These are phyloP conservation scores for Pelobates cultripes DNA, from an alignment of 2,797 vertebrate genomes.

Conservation along the genomic window DNA sequence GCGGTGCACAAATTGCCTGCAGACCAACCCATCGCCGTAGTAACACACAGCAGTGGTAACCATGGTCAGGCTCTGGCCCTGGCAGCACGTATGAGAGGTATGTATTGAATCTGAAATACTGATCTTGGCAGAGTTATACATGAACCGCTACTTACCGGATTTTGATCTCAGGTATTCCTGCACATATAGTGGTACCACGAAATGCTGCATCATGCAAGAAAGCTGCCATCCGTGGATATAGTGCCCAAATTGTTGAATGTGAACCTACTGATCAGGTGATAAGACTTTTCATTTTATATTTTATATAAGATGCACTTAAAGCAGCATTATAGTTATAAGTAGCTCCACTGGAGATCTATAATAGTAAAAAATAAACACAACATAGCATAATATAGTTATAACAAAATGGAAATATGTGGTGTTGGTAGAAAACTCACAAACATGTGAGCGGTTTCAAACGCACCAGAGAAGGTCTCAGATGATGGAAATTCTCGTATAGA, in stretches of 20 bases:
- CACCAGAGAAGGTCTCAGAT: too few relatives aligned
- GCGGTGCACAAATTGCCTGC: slow-evolving; percentile 63
- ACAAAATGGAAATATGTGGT: too few relatives aligned
- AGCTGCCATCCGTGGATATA: slow-evolving; percentile 64
- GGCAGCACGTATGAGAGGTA: slow-evolving; percentile 69
- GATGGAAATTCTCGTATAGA: too few relatives aligned
- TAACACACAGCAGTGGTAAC: slow-evolving; percentile 74
- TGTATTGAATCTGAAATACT: background rate
- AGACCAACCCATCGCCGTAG: slow-evolving; percentile 62
- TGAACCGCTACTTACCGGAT: background rate
- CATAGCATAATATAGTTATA: too few relatives aligned
- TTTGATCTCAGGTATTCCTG: slow-evolving; percentile 66
- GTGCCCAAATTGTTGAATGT: slow-evolving; percentile 65
- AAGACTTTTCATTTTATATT: background rate
- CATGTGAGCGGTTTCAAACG: too few relatives aligned
- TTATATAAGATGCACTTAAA: background rate
- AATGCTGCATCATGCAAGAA: slow-evolving; percentile 71
- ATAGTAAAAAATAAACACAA: too few relatives aligned
- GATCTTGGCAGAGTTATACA: background rate
- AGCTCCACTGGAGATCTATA: too few relatives aligned
- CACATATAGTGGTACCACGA: slow-evolving; percentile 68
- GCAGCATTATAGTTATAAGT: too few relatives aligned
- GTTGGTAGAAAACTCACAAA: too few relatives aligned
- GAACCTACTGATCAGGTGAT: slow-evolving; percentile 67
- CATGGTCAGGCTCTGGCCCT: slow-evolving; percentile 73